Conservation (phyloP, 2,888 invertebrate species). For the Drosophila helvetica region DNA sequence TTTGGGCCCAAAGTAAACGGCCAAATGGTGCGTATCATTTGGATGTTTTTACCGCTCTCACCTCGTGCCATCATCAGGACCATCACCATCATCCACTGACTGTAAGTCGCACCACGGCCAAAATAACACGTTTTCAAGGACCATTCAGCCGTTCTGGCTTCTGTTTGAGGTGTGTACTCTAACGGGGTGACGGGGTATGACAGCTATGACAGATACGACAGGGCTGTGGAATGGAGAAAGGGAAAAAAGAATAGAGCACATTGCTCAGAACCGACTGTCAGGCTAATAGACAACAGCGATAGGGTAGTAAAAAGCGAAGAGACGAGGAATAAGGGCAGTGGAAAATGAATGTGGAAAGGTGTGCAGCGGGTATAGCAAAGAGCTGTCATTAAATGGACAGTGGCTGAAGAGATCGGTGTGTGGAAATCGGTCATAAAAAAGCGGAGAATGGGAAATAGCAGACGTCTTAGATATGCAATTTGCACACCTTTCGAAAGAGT, state of each 20-base stretch:
- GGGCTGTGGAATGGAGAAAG: background rate
- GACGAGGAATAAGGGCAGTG: no score
- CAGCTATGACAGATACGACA: background rate
- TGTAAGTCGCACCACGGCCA: background rate
- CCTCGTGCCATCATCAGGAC: background rate
- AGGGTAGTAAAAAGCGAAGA: no score
- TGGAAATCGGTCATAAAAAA: no score
- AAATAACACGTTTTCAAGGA: conserved; percentile 11
- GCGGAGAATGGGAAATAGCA: no score
- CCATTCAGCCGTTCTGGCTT: conserved; percentile 1
- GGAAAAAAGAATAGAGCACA: no score
- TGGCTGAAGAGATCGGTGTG: no score
- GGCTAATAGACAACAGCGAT: no score
- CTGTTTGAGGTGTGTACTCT: background rate
- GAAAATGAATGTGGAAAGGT: no score
- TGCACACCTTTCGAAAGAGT: background rate
- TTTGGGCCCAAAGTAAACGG: conserved; percentile 10
- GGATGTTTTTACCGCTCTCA: conserved; percentile 18
- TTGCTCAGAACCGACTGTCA: no score
- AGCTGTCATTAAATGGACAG: no score
- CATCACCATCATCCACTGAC: background rate
- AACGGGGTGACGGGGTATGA: background rate
- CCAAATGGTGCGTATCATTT: conserved; percentile 40
- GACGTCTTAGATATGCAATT: no score
- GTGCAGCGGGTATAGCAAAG: no score